A percentile compares a stretch with the other conserved stretches of the same genome.
These are phyloP conservation scores for Peromyscus nudipes DNA, from an alignment of 2,797 vertebrate species.

Conservation along the genomic window DNA sequence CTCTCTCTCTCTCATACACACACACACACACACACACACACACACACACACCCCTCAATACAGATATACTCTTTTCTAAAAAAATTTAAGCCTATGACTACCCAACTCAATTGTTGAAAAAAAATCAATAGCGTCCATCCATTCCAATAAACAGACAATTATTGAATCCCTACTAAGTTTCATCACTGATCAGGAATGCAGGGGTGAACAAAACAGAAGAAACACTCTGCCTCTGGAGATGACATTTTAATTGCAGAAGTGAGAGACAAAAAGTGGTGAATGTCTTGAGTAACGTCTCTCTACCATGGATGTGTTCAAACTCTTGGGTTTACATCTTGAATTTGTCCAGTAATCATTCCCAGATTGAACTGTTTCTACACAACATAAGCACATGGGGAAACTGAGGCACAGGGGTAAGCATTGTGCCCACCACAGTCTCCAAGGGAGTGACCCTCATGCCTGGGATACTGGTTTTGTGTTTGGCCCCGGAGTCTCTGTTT, in stretches of 20 bases:
- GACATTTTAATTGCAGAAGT: not conserved
- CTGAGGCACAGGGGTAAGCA: not conserved
- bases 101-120: conserved; percentile 4
- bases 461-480: not conserved
- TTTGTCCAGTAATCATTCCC: not conserved
- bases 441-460: not conserved
- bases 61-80: not conserved
- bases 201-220: not conserved
- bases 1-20: not conserved
- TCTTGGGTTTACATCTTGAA: not conserved
- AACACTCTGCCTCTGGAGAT: not conserved
- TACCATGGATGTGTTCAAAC: not conserved
- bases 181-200: not conserved
- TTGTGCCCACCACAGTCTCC: not conserved
- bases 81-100: not conserved
- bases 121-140: not conserved
- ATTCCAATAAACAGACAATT: not conserved
- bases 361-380: not conserved
- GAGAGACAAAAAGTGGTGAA: not conserved
- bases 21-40: not conserved
- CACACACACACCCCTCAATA: not conserved
- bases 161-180: not conserved
- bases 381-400: not conserved
- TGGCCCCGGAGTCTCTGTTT: not conserved
- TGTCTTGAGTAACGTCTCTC: not conserved